Evolutionary conservation across 2,888 invertebrate species (phyloP).

Genomic region (Gnatocerus cornutus): DNA sequence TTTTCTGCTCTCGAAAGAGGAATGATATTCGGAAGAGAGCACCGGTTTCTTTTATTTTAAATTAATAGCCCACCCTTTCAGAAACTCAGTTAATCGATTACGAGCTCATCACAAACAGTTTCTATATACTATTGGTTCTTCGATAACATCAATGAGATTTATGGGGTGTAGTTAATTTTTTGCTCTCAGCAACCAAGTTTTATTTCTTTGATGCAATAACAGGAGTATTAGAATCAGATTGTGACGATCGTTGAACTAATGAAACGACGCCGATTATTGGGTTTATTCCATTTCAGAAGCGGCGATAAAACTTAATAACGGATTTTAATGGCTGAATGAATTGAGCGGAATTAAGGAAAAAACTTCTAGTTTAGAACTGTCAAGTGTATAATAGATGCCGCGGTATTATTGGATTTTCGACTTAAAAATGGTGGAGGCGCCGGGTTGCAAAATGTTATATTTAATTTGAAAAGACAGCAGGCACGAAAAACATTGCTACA

Average conservation of each 20-base stretch:
- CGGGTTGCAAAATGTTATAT: background rate
- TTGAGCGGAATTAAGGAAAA: background rate
- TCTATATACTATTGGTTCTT: constrained; percentile 10
- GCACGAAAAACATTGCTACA: background rate
- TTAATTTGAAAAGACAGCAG: background rate
- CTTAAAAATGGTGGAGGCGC: constrained; percentile 20
- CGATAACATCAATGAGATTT: constrained; percentile 19
- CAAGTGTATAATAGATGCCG: background rate
- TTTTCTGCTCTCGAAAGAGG: background rate
- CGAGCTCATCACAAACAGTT: constrained; percentile 19
- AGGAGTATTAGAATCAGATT: constrained; percentile 21
- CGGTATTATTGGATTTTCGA: constrained; percentile 1
- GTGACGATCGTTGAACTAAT: constrained; percentile 16
- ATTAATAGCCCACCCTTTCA: constrained; percentile 5
- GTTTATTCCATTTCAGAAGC: constrained; percentile 7
- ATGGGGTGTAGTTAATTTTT: constrained; percentile 21
- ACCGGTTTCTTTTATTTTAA: background rate
- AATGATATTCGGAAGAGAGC: background rate
- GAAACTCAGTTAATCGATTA: constrained; percentile 2
- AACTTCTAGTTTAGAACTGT: background rate
- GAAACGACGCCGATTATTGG: constrained; percentile 10
- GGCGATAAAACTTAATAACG: constrained; percentile 1
- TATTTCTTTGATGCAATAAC: constrained; percentile 15
- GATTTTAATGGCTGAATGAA: background rate
- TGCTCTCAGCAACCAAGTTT: background rate